Evolutionary conservation across 2,113 vertebrate species (phyloP).

Genomic region (Ellobius talpinus): DNA sequence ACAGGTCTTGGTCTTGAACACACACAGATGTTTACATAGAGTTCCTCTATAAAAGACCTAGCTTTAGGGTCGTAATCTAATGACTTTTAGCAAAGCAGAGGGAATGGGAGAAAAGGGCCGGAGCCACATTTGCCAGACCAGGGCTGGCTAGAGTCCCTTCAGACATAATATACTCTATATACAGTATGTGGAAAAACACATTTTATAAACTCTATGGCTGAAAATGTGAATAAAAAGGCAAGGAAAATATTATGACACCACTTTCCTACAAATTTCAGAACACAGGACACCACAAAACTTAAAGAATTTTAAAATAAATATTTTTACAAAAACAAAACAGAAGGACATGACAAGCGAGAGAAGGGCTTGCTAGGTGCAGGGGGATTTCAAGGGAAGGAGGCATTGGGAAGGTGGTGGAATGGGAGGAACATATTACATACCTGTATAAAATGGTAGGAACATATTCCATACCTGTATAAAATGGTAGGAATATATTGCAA

Average conservation of each 20-base stretch:
- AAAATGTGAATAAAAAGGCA: conserved; percentile 49
- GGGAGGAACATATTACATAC: no score
- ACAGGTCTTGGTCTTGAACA: no score
- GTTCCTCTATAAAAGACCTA: neutral
- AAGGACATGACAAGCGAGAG: neutral
- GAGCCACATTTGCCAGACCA: neutral
- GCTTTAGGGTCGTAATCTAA: neutral
- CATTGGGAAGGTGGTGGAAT: neutral
- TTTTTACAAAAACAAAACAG: neutral
- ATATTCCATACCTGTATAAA: no score
- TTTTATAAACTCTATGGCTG: neutral
- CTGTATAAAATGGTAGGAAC: no score
- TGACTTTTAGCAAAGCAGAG: neutral
- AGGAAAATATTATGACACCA: neutral
- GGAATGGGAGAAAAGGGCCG: neutral
- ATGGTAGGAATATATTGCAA: no score
- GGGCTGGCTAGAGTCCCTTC: no score
- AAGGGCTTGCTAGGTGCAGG: neutral
- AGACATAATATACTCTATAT: neutral
- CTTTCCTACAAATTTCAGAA: conserved; percentile 32
- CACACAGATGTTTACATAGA: no score
- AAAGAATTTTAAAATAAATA: conserved; percentile 31
- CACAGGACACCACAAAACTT: conserved; percentile 40
- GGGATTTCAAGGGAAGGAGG: neutral
- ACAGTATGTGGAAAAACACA: neutral